Evolutionary conservation across 1,140 invertebrate species (phyloP), one percentile per base, ranked within the genome.

Genomic region (Leptoteleia sp.): DNA sequence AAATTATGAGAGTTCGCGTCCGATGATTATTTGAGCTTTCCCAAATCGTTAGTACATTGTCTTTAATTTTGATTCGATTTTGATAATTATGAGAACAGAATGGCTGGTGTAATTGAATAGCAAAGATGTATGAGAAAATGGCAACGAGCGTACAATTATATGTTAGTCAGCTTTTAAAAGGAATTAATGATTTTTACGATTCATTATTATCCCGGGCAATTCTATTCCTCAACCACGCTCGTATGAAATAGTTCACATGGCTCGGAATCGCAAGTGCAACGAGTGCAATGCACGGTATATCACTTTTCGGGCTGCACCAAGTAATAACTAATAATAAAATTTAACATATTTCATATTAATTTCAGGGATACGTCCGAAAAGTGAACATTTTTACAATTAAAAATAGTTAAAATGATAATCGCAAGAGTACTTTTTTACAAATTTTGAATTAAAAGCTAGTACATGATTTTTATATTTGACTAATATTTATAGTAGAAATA

Each of bases 171-270:
- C 70, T 72, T 64, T 73, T 73, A 57, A 52, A 65, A 22, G 11
- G 52, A 75, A 47, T 65, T 75, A 48, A 73, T 64, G 57, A 62
- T 73, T 64, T 73, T 73, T 64, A 72, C 52, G 57, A 72, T 62
- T 42, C 55, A 62, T 62, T 72, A 72, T 72, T 42, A 45, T 62
- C 47, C 45, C 40, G 45, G 15, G 33, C 47, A 5, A 19, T 29
- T 47, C 40, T 45, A 29, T 61, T 62, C 57, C 55, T 47, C 8
- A 45, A 6, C 47, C 33, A 35, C 4, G 11, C 65, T 57, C 11
- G 42, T 38, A 40, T 11, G 33, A 64, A 73, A 73, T 64, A 62
- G 38, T 73, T 73, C 68, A 64, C 68, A 73, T 33, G 59, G 25
- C 42, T 55, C 11, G 38, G 37, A 52, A 27, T 54, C 9, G n/a